A percentile compares a stretch with the other conserved stretches of the same genome.
These are phyloP conservation scores for Vulpes ferrilata DNA, from an alignment of 2,113 vertebrate genomes.

Conservation along the genomic window DNA sequence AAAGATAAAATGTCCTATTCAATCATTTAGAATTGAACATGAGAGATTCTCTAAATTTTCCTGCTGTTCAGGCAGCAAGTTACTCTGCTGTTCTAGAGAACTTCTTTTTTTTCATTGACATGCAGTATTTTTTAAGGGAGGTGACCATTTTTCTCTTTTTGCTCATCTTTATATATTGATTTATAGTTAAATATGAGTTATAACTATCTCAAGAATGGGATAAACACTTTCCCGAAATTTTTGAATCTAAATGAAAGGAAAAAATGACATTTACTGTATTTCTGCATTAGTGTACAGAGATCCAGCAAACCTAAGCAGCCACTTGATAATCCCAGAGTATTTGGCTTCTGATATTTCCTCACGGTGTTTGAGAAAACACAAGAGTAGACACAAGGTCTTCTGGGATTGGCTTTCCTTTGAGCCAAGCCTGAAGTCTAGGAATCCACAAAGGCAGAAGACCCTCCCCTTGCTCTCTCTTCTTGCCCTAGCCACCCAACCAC, in stretches of 20 bases:
- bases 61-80: background rate
- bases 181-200: background rate
- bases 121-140: background rate
- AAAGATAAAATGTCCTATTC: constrained; percentile 57
- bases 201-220: background rate
- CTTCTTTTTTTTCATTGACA: background rate
- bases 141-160: background rate
- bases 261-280: background rate
- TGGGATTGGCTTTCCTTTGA: background rate
- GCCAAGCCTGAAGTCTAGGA: background rate
- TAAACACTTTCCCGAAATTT: background rate
- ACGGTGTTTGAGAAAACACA: background rate
- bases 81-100: background rate
- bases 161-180: background rate
- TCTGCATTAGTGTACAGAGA: background rate
- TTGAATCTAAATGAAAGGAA: background rate
- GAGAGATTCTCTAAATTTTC: constrained; percentile 48
- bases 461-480: background rate
- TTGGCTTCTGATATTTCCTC: background rate
- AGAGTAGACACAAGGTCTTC: background rate
- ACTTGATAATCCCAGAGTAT: background rate
- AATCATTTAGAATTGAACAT: constrained; percentile 33
- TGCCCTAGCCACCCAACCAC: background rate
- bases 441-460: background rate
- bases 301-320: background rate